Evolutionary conservation across 2,797 vertebrate species (phyloP).

Genomic region (Lepidocolaptes lacrymiger): DNA sequence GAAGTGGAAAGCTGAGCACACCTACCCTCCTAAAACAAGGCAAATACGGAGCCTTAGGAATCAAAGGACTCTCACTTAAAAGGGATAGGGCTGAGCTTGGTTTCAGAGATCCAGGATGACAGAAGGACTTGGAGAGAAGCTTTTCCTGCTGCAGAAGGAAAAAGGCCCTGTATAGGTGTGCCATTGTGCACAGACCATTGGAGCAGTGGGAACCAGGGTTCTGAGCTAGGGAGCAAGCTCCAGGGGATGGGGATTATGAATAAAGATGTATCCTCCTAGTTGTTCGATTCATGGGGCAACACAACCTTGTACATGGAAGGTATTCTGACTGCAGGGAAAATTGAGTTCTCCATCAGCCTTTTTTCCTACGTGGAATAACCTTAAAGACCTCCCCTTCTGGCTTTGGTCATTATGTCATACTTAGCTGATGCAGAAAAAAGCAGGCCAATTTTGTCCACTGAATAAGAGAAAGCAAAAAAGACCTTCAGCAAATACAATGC

Average conservation of each 20-base stretch:
- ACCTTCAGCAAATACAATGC: accelerated
- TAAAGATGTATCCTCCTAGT: not conserved
- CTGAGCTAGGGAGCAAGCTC: not conserved
- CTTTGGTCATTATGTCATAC: not conserved
- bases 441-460: not conserved
- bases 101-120: not conserved
- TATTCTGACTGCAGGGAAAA: not conserved
- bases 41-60: not conserved
- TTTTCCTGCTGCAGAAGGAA: not conserved
- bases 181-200: not conserved
- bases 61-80: not conserved
- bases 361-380: not conserved
- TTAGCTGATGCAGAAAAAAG: not conserved
- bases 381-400: not conserved
- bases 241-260: not conserved
- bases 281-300: not conserved
- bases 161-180: not conserved
- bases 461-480: not conserved
- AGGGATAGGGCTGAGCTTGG: not conserved
- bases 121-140: not conserved
- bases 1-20: not conserved
- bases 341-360: not conserved
- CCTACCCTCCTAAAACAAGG: not conserved
- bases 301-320: not conserved
- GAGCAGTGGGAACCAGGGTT: not conserved